phyloP scores from a whole-genome alignment of 2,113 vertebrate species.

The Apteryx mantelli region DNA sequence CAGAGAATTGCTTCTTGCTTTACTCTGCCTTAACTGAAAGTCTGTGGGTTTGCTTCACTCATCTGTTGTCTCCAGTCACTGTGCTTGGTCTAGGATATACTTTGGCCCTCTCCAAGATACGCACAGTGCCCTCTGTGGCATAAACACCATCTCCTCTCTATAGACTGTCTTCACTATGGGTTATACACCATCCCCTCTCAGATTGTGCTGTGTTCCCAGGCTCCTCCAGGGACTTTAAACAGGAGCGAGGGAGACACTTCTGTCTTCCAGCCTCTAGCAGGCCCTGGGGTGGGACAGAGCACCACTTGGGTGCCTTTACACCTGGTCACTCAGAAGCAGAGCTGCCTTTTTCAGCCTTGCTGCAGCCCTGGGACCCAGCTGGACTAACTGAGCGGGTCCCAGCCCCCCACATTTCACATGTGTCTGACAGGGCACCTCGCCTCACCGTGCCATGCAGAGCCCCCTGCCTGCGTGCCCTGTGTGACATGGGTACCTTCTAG shows the following conservation, averaged over 20 bases:
- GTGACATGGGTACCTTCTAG: too few species aligned
- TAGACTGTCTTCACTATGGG: fast-evolving
- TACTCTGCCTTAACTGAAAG: background rate
- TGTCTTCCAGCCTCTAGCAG: background rate
- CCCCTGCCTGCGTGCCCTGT: too few species aligned
- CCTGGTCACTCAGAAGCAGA: too few species aligned
- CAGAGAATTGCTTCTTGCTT: background rate
- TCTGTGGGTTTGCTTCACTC: background rate
- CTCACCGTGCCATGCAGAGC: too few species aligned
- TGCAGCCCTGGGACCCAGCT: too few species aligned
- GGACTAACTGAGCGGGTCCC: too few species aligned
- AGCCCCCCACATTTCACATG: too few species aligned
- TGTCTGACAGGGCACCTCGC: too few species aligned
- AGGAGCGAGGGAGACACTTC: background rate
- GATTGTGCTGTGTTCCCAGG: background rate
- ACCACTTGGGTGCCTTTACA: background rate
- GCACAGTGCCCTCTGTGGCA: background rate
- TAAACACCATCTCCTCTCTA: background rate
- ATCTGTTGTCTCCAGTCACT: background rate
- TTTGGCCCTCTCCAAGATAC: background rate
- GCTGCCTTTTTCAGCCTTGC: too few species aligned
- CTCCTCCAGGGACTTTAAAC: background rate
- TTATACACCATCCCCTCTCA: too few species aligned
- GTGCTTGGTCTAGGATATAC: too few species aligned
- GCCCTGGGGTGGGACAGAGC: background rate